Evolutionary conservation across 2,888 invertebrate species (phyloP), one percentile per base, ranked within the genome.

Genomic region (Thelaira solivaga): DNA sequence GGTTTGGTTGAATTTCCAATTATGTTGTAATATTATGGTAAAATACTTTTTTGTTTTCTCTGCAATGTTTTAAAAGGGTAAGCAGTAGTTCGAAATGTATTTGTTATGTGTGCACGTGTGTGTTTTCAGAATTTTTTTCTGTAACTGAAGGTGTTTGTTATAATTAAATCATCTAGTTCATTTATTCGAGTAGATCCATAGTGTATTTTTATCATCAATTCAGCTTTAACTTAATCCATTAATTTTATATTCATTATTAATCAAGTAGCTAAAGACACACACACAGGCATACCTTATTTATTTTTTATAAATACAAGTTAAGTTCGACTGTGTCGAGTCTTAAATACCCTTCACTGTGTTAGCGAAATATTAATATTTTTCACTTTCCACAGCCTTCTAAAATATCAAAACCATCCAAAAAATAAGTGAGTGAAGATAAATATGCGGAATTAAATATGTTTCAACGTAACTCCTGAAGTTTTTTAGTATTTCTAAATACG

Each of bases 161-260:
- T 59, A 65, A 73, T 73, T 73, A 59, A 73, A 65, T 73, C 57
- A 59, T 65, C 10, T 57, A 65, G 47, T 64, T 65, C 41, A 39
- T 49, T 39, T 31, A 41, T 64, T 47, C 10, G n/a, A 31, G 10
- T 49, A 26, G 18, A 39, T 29, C 3, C 31, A 45, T 20, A 24
- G 22, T 59, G 24, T 8, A 29, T n/a, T 67, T 24, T 31, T 34
- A 22, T 13, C 4, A 11, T 43, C 45, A 36, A 47, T 47, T 47
- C 36, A 62, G 47, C 36, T 22, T 47, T 22, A 11, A 16, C 22
- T 20, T 29, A 13, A 45, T 22, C 20, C 5, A 22, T 22, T 61
- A 8, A 45, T 24, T 59, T 59, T n/a, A 43, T 43, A 41, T 29
- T 29, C 41, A 29, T 39, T 26, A 24, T n/a, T 11, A 34, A 13